Evolutionary conservation across 2,888 invertebrate species (phyloP), one percentile per base, ranked within the genome.

Genomic region (Cartodere bifasciata): DNA sequence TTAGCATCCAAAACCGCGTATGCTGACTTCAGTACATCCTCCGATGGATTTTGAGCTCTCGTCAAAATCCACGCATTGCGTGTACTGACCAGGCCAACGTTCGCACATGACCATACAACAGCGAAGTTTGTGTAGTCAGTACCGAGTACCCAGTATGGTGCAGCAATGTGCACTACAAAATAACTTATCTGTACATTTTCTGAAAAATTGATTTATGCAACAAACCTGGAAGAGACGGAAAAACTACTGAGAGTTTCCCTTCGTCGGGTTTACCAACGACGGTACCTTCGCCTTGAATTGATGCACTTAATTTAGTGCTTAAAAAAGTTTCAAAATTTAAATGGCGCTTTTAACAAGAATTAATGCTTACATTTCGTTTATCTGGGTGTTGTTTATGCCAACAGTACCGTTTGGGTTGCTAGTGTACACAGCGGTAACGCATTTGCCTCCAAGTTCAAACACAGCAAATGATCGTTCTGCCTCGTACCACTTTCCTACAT

Each of bases 401-500:
- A 63, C 37, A 4, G 53, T 48, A 13, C 53, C 55, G 39, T 63
- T 68, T 44, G 53, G 63, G 43, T 47, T 59, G 37, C 45, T 47
- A 38, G 54, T 62, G 53, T 82, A 83, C 35, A 68, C 67, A 0
- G 82, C 79, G 2, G 73, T 74, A 29, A 80, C 72, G 51, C 84
- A 85, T 48, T 74, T 76, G 16, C 78, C 79, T 3, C 75, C 79
- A 5, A 77, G 55, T 55, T 84, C 75, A 52, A 80, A 79, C n/a
- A 79, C 47, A 23, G 77, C 73, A 47, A 81, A 81, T 55, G 83
- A 85, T 46, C 76, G 72, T 44, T 79, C 73, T 11, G 70, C 68
- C 55, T 85, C 84, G 49, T 75, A 84, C 84, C 84, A 85, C 46
- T 70, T 70, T 22, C 85, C 84, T 49, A 75, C 51, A 47, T 49